A percentile compares a stretch with the other conserved stretches of the same genome.
These are phyloP conservation scores for Linepithema humile DNA, from an alignment of 1,140 invertebrate genomes.

Conservation along the genomic window DNA sequence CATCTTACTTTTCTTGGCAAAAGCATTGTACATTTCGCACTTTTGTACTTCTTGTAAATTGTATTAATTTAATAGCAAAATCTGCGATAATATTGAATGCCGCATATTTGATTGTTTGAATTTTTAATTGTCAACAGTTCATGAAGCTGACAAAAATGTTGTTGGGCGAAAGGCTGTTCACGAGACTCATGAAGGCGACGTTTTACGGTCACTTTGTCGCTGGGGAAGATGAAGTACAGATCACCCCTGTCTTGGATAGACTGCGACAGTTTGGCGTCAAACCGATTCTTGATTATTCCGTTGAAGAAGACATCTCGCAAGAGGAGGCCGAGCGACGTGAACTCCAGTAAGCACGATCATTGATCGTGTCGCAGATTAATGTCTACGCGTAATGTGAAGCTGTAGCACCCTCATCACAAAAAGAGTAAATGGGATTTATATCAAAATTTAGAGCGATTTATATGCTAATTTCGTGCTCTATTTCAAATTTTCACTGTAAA, in stretches of 20 bases:
- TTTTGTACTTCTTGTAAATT: too few relatives aligned
- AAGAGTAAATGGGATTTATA: too few relatives aligned
- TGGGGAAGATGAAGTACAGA: conserved; percentile 95
- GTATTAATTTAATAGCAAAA: too few relatives aligned
- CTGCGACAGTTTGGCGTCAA: conserved; percentile 98
- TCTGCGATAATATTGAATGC: too few relatives aligned
- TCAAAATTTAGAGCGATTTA: too few relatives aligned
- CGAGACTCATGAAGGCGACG: conserved; percentile 94
- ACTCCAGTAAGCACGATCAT: conserved; percentile 90
- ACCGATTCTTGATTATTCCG: conserved; percentile 99
- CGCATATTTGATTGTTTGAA: background rate
- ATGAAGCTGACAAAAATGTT: conserved; percentile 93
- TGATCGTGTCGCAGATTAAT: too few relatives aligned
- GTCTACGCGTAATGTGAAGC: too few relatives aligned
- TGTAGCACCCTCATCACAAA: too few relatives aligned
- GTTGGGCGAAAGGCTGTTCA: conserved; percentile 95
- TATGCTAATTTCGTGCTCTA: too few relatives aligned
- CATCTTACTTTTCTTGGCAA: too few relatives aligned
- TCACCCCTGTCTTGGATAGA: conserved; percentile 92
- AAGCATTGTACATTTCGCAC: too few relatives aligned
- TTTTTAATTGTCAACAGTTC: conserved; percentile 88
- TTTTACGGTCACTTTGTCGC: conserved; percentile 99
- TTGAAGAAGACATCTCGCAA: conserved; percentile 97
- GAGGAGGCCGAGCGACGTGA: conserved; percentile 95
- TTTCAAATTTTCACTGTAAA: too few relatives aligned